A percentile compares a stretch with the other conserved stretches of the same genome.
phyloP scores from a whole-genome alignment of 1,140 invertebrate genomes.

The Periplaneta americana region DNA sequence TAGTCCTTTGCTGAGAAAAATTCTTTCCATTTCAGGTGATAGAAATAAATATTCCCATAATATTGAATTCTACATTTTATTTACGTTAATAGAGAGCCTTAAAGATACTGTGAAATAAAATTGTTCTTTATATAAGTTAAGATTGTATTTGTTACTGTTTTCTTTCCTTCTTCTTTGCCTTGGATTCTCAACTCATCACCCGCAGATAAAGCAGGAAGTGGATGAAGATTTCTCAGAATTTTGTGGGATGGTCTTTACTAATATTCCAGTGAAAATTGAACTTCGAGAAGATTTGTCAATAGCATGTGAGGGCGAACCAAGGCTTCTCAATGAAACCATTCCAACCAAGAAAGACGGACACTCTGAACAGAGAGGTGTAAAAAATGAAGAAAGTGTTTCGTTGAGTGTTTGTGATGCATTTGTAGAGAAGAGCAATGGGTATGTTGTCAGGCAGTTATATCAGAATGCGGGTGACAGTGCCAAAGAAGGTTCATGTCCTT shows the following conservation, averaged over 20 bases:
- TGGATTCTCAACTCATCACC: not conserved
- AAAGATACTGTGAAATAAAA: not conserved
- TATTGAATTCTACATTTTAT: too few relatives aligned
- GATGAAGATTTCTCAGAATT: not conserved
- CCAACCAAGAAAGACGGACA: not conserved
- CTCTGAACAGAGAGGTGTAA: not conserved
- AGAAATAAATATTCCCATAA: too few relatives aligned
- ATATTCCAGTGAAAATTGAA: not conserved
- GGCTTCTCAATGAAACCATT: not conserved
- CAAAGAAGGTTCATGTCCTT: not conserved
- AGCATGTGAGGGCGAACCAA: not conserved
- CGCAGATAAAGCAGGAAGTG: not conserved
- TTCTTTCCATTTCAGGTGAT: too few relatives aligned
- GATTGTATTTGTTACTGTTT: not conserved
- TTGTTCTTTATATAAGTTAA: not conserved
- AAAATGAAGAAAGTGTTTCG: not conserved
- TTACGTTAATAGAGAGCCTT: not conserved
- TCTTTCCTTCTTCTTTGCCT: not conserved
- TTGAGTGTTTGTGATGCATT: not conserved
- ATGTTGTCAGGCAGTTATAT: not conserved
- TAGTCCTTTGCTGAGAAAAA: too few relatives aligned
- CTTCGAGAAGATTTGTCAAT: not conserved
- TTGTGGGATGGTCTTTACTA: not conserved
- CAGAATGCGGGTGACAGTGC: not conserved
- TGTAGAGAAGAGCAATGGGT: not conserved